Evolutionary conservation across 2,888 invertebrate species (phyloP).

Genomic region (Ceriagrion tenellum): DNA sequence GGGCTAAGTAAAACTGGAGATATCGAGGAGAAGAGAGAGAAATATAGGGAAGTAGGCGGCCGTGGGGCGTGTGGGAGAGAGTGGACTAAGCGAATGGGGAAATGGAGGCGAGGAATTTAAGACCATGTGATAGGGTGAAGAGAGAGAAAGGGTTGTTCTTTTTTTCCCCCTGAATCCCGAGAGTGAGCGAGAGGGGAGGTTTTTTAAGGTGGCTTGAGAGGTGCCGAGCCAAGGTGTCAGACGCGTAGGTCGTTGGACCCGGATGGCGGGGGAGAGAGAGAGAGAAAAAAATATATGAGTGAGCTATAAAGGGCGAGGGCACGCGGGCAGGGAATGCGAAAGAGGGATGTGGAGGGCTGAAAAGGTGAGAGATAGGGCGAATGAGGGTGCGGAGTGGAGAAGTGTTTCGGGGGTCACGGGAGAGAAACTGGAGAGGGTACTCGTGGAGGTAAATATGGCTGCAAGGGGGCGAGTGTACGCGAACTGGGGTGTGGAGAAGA

Average conservation of each 20-base stretch:
- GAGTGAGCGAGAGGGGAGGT: conserved; percentile 15
- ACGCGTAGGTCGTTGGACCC: conserved; percentile 44
- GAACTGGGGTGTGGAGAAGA: background rate
- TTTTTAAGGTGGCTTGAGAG: conserved; percentile 31
- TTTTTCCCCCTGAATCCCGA: background rate
- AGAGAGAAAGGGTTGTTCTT: background rate
- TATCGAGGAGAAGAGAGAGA: background rate
- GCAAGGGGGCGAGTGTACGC: background rate
- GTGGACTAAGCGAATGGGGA: background rate
- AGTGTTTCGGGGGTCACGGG: background rate
- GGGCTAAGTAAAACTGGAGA: background rate
- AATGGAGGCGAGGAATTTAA: conserved; percentile 14
- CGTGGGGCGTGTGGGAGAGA: background rate
- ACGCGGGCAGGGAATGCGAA: background rate
- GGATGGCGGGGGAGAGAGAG: background rate
- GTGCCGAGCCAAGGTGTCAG: conserved; percentile 61
- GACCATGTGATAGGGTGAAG: background rate
- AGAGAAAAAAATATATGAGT: conserved; percentile 42
- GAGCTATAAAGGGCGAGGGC: conserved; percentile 38
- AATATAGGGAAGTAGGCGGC: background rate
- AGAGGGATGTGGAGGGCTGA: background rate
- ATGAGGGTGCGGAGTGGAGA: too few species aligned
- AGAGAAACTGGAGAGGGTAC: background rate
- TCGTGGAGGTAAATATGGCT: conserved; percentile 38
- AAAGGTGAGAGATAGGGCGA: too few species aligned